Evolutionary conservation across 2,797 vertebrate species (phyloP), one percentile per base, ranked within the genome.

Genomic region (Acomys russatus): DNA sequence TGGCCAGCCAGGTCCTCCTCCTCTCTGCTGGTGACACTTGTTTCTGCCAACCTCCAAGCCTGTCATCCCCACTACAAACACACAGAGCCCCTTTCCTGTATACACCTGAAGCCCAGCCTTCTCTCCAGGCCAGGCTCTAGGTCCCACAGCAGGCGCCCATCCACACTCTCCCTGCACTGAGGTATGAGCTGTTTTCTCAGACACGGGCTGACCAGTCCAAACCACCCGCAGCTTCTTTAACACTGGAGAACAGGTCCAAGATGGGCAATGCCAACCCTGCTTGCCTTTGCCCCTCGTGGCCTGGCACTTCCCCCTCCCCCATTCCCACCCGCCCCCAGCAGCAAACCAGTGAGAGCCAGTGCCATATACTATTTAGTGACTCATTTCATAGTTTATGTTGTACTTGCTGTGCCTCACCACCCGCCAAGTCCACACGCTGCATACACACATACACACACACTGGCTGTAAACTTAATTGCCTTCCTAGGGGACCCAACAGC

Each of bases 401-500:
- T 54, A 6, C 77, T 38, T 4, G 28, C 18, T 14, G 15, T 35
- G 2, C 54, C 63, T 68, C 38, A 22, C 49, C 49, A 30, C 44
- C 70, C 44, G 0, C 38, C 8, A 77, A 92, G 17, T 76, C 49
- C 80, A 35, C 49, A 6, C 6, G 20, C 93, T 80, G 30, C 71
- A 83, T 38, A n/a, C 54, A 88, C 23, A 20, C 18, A 82, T 49
- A 96, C 49, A 70, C 84, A 44, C 68, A 77, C 56, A 30, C 80
- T 93, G 93, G 76, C 95, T 94, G 88, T 89, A 91, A 74, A 96
- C 84, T 77, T 94, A 87, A 93, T 33, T 93, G 77, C 84, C 96
- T 93, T 96, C 95, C 96, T 95, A 68, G 88, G 96, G 93, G 89
- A 93, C 94, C 82, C 82, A 83, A 54, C 18, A 17, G 78, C 54